Conservation (phyloP, 2,113 vertebrate genomes). For the Thalassarche chlororhynchos region DNA sequence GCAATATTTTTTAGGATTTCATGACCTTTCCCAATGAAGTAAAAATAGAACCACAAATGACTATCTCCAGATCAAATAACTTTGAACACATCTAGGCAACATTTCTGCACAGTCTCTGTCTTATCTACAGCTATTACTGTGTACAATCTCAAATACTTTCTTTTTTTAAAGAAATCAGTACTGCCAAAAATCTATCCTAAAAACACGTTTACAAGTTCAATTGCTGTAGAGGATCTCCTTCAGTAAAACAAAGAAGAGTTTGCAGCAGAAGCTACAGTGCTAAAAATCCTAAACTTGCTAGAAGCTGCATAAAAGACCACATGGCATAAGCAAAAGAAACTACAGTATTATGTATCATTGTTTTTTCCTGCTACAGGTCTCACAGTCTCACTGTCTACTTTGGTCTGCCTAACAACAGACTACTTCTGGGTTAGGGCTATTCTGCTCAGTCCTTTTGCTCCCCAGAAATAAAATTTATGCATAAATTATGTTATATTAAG, state of each 20-base stretch:
- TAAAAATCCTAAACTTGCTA: neutral
- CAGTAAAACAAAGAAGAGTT: neutral
- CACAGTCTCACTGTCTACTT: neutral
- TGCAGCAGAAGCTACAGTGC: neutral
- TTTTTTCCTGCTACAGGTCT: neutral
- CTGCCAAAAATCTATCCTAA: neutral
- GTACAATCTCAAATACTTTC: neutral
- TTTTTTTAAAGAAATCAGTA: neutral
- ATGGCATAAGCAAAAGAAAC: neutral
- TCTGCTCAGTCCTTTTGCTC: neutral
- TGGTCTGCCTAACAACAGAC: neutral
- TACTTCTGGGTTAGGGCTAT: neutral
- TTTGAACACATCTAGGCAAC: neutral
- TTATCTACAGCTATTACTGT: neutral
- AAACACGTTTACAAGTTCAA: neutral
- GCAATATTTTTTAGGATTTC: slow-evolving; percentile 23
- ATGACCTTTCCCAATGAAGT: slow-evolving; percentile 19
- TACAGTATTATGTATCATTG: neutral
- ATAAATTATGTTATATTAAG: neutral
- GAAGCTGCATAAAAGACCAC: neutral
- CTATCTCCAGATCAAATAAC: slow-evolving; percentile 32
- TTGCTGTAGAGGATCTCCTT: neutral
- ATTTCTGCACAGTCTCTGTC: neutral
- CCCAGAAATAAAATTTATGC: neutral
- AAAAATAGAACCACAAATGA: slow-evolving; percentile 34